Base-by-base conservation (phyloP, 2,888 invertebrate genomes). In the Anagyrus pseudococci region DNA sequence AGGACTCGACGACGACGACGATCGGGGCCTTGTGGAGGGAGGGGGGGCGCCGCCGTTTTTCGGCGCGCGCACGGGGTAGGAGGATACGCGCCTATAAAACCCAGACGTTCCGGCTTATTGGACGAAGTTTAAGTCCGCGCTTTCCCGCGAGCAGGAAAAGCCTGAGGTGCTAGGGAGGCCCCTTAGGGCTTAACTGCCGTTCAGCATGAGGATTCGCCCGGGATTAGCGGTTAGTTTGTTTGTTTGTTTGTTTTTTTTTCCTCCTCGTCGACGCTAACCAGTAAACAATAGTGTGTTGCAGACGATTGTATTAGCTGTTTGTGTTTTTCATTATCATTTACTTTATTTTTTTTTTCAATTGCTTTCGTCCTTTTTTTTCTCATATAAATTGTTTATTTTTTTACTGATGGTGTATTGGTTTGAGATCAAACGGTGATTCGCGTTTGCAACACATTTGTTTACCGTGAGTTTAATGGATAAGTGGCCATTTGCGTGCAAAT, bases 11-110 rank as follows among this genome's bases (percentile, higher is more conserved):
- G n/a, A n/a, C n/a, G n/a, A n/a, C n/a, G n/a, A 41, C 40, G n/a
- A n/a, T n/a, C n/a, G 44, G 2, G 33, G n/a, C 4, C 23, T 8
- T 25, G 2, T 8, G 46, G n/a, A 22, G 46, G 22, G 29, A 50
- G 41, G 23, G 33, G n/a, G 4, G 44, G 22, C 41, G 15, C 1
- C 26, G 22, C 23, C 4, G 22, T 29, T 10, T 37, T 40, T 20
- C 15, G 43, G 49, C 13, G 54, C 26, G 29, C 64, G 37, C 66
- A 63, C 64, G 69, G 58, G 58, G 73, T 75, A 77, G 77, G 76
- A 79, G 76, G 73, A 77, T 77, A 75, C 78, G 78, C 72, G 75
- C 78, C 80, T 80, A 80, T 80, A 80, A 77, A 80, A 80, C 80
- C 69, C 71, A 77, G 76, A 67, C 77, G 80, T 80, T 80, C 77